Evolutionary conservation across 2,888 invertebrate genomes (phyloP), one percentile per base, ranked within the genome.

Genomic region (Cybosia mesomella): DNA sequence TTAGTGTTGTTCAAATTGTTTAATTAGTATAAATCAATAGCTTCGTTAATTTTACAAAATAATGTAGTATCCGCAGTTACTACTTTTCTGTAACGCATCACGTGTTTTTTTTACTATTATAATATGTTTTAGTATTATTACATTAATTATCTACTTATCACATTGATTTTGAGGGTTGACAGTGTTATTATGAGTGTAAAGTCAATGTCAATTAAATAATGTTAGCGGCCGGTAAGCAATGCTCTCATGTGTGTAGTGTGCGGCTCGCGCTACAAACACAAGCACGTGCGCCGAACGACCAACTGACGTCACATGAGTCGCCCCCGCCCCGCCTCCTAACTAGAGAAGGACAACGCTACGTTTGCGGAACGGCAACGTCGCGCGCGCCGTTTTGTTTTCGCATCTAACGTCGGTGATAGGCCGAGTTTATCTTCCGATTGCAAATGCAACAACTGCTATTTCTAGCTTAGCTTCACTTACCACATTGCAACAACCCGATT

Each of bases 381-480:
- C 92, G 85, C 85, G 85, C 86, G 86, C 89, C 87, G 90, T 89
- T 92, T 93, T 93, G 92, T 92, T 93, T 93, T 92, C 87, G 90
- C 91, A 89, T 88, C 87, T 88, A 89, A 87, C 86, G 86, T 87
- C 83, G 85, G 88, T 90, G 91, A 92, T 93, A 92, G 91, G 92
- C 90, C 87, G 92, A 85, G 90, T 90, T 92, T 93, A 91, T 94
- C 92, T 92, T 90, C 91, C 90, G 91, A 93, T 91, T 92, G 90
- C 90, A 85, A 91, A 91, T 93, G 93, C 92, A 92, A 89, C 90
- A 85, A 89, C 90, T 85, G 89, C 90, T 91, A 91, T 91, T 92
- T 89, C 88, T 86, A 87, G 87, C 89, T 86, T 86, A 87, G 87
- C 89, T 86, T 85, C 84, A 79, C 83, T 85, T 85, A 85, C 84